Base-by-base conservation (phyloP, 1,140 invertebrate species). In the Aphis craccivora region DNA sequence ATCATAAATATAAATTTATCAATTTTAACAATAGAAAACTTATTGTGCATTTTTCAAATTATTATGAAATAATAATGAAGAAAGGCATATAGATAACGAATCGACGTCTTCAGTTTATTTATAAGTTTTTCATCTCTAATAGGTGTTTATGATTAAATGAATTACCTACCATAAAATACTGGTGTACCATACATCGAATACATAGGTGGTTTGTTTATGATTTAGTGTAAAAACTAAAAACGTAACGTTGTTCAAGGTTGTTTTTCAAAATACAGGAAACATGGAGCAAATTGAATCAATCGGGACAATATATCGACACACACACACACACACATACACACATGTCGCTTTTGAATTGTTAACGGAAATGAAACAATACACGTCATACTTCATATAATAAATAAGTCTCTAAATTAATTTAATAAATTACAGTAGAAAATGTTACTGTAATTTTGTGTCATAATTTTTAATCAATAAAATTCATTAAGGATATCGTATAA, bases 181-280 rank as follows among this genome's bases (percentile, higher is more conserved):
- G 22, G 23, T 45, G 40, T 23, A 14, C 30, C 37, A 20, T 25
- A 45, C 45, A 45, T 51, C 48, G 48, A 51, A 51, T 51, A 51
- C 18, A 14, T 45, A n/a, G 22, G 11, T 43, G 40, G 40, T 86
- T 43, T 45, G 83, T 45, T 14, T 25, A 11, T n/a, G 84, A 48
- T 48, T 25, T 48, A 35, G 37, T 40, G 37, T 40, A 40, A 40
- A 40, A 22, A 9, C 6, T 48, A 22, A 87, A 48, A 87, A 45
- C 45, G 7, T 48, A n/a, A 87, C 14, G 45, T 87, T 7, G 18
- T n/a, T 48, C 84, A 87, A 87, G 84, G 84, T 48, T n/a, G 40
- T 87, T 87, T 87, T 86, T 48, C 43, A 35, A 87, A 87, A 87
- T 48, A 48, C 84, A 87, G 84, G 84, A 87, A 48, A 87, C 84